Percentiles rank a stretch among this genome's conserved stretches.
Evolutionary conservation across 2,797 vertebrate species (phyloP).

Genomic region (Acanthurus leucopareius): DNA sequence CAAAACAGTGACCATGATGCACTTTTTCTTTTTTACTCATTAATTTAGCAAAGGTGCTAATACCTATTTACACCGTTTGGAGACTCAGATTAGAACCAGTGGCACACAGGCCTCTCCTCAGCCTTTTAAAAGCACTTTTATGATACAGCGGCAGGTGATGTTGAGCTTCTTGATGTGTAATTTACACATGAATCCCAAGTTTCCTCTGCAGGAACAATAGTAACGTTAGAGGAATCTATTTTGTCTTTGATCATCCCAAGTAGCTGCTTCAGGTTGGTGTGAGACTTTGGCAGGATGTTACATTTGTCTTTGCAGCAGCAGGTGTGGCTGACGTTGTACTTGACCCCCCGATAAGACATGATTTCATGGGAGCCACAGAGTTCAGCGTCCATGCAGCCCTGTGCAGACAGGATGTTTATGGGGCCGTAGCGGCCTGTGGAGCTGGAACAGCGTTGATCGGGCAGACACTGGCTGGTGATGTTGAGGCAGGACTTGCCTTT

Average conservation of each 20-base stretch:
- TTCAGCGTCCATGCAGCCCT: conserved; percentile 67
- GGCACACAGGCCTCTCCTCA: conserved; percentile 46
- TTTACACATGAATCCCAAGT: conserved; percentile 63
- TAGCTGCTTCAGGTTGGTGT: conserved; percentile 49
- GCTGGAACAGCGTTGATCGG: conserved; percentile 69
- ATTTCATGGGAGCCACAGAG: conserved; percentile 65
- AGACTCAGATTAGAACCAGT: conserved; percentile 19
- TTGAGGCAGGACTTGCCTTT: conserved; percentile 51
- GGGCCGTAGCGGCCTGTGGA: conserved; percentile 66
- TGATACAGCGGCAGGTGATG: neutral
- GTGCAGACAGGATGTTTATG: conserved; percentile 69
- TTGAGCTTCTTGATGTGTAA: conserved; percentile 19
- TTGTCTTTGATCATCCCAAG: conserved; percentile 30
- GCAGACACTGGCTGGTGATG: conserved; percentile 68
- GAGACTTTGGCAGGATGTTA: conserved; percentile 42
- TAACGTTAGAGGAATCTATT: neutral
- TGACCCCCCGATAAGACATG: conserved; percentile 22
- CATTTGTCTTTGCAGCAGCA: conserved; percentile 81
- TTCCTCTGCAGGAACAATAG: neutral
- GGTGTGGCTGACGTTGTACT: conserved; percentile 67
- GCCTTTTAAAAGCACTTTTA: neutral
- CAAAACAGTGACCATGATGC: neutral
- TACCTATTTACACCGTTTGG: conserved; percentile 19
- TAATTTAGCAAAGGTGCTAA: neutral
- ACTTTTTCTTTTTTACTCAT: neutral